Percentiles rank a stretch among this genome's conserved stretches.
phyloP scores from a whole-genome alignment of 2,113 vertebrate genomes.

The Anolis sagrei region DNA sequence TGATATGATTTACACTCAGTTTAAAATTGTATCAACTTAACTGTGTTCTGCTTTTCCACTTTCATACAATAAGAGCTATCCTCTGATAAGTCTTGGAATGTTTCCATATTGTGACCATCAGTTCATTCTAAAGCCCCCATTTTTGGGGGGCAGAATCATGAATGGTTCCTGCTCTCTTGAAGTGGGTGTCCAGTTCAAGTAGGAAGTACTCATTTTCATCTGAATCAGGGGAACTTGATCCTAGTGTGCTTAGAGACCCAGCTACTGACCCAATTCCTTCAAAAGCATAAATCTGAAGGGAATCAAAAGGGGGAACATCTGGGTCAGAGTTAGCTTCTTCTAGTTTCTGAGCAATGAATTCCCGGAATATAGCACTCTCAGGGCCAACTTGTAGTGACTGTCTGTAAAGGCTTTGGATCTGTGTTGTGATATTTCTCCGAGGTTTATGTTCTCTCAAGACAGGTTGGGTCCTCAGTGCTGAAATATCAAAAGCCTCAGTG shows the following conservation, averaged over 20 bases:
- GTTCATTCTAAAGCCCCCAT: conserved; percentile 31
- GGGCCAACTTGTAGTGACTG: conserved; percentile 89
- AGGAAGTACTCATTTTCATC: conserved; percentile 75
- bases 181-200: conserved; percentile 68
- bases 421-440: conserved; percentile 66
- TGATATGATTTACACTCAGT: background rate
- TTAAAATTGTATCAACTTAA: background rate
- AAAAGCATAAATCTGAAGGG: conserved; percentile 84
- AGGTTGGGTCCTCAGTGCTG: conserved; percentile 76
- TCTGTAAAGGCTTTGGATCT: conserved; percentile 84
- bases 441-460: conserved; percentile 65
- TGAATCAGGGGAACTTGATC: conserved; percentile 65
- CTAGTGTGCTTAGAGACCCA: conserved; percentile 91
- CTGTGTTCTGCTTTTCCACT: background rate
- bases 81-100: background rate
- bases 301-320: conserved; percentile 84
- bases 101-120: background rate
- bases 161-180: conserved; percentile 79
- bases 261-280: conserved; percentile 87
- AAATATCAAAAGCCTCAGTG: conserved; percentile 76
- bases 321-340: conserved; percentile 87
- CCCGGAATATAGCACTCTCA: conserved; percentile 84
- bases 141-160: conserved; percentile 52
- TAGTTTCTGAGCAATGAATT: conserved; percentile 90
- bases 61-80: background rate